Evolutionary conservation across 2,113 vertebrate genomes (phyloP), one percentile per base, ranked within the genome.

Genomic region (Uria aalge): DNA sequence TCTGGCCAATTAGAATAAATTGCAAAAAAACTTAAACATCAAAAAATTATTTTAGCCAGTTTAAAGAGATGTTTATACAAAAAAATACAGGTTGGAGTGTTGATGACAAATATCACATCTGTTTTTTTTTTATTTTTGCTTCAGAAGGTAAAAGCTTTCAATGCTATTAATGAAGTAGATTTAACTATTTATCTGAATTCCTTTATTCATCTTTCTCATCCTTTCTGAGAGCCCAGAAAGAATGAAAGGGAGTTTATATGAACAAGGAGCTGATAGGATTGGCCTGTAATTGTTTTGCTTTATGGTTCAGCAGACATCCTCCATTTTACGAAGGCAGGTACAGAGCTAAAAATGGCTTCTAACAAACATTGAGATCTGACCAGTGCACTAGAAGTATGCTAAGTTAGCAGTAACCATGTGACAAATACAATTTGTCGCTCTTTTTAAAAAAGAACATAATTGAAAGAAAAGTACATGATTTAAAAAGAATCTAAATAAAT

Each of bases 391-490:
- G 19, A 59, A 0, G 5, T 45, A 41, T 9, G 29, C 3, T 50
- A 63, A 75, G 5, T 50, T 74, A 89, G 4, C 10, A 71, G 60
- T 27, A 62, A 64, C 19, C 5, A 57, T 9, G 3, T 26, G 20
- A 78, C 27, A 91, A 62, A 57, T n/a, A 15, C 2, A 85, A 91
- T 36, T 32, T 34, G 2, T 15, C 2, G 60, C 68, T 68, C 30
- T 62, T 55, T 4, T 38, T 11, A 22, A 6, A 34, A 71, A 85
- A 63, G 0, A 48, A n/a, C 0, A 4, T 15, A 32, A 15, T 16
- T 22, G 20, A 11, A 22, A 7, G 53, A 75, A 62, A 76, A 6
- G 1, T 2, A 10, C 3, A 47, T 1, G 0, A 26, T 8, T 38
- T 52, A 4, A 3, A 1, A 45, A 45, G 73, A 62, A 24, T 16